These are phyloP conservation scores for Drosophila demipolita DNA, from an alignment of 2,888 invertebrate species.

Conservation along the genomic window DNA sequence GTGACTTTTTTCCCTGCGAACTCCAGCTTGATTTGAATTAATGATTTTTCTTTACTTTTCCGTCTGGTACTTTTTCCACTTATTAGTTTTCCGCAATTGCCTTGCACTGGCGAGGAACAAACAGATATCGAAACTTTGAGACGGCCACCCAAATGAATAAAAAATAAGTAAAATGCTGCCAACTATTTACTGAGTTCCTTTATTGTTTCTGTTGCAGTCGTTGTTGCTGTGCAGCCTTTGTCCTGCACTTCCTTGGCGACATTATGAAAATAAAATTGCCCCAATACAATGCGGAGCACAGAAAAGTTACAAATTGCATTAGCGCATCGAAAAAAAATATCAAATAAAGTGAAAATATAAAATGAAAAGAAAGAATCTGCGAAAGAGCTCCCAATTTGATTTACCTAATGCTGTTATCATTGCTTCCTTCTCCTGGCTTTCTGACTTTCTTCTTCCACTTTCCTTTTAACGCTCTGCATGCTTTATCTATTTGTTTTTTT, in stretches of 20 bases:
- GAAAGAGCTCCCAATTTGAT: slow-evolving; percentile 59
- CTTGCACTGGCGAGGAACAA: slow-evolving; percentile 6
- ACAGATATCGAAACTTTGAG: slow-evolving; percentile 30
- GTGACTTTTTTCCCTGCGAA: slow-evolving; percentile 28
- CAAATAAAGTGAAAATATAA: slow-evolving; percentile 28
- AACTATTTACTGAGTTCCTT: slow-evolving; percentile 49
- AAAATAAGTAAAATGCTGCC: slow-evolving; percentile 40
- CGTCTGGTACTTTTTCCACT: slow-evolving; percentile 13
- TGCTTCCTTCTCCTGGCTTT: slow-evolving; percentile 14
- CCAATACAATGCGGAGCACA: slow-evolving; percentile 50
- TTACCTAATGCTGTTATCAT: slow-evolving; percentile 62
- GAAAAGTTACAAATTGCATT: slow-evolving; percentile 76
- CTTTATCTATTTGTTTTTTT: neutral
- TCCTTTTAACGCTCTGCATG: neutral
- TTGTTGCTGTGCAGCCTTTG: slow-evolving; percentile 35
- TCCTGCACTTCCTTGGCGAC: slow-evolving; percentile 46
- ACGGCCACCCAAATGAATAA: slow-evolving; percentile 40
- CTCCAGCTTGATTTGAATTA: slow-evolving; percentile 40
- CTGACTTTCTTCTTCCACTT: slow-evolving; percentile 3
- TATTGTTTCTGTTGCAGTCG: slow-evolving; percentile 34
- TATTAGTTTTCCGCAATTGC: slow-evolving; percentile 5
- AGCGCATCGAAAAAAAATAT: slow-evolving; percentile 31
- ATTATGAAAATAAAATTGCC: slow-evolving; percentile 46
- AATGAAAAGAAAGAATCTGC: slow-evolving; percentile 17
- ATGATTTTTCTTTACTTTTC: slow-evolving; percentile 32